Evolutionary conservation across 2,888 invertebrate species (phyloP).

Genomic region (Drosophila koepferae): DNA sequence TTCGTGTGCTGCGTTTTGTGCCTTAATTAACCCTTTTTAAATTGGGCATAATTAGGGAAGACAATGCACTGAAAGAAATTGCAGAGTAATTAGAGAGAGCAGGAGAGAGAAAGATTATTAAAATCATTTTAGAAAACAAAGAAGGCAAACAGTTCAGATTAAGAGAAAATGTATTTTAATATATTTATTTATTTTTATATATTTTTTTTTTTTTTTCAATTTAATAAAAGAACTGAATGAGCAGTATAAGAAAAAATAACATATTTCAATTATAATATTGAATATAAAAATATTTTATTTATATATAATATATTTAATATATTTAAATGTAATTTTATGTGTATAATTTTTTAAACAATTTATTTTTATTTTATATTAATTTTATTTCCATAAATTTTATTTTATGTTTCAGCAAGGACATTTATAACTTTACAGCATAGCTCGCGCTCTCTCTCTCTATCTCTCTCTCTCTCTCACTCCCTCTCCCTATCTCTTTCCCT

Average conservation of each 20-base stretch:
- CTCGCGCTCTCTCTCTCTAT: not conserved
- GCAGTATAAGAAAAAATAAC: too few species aligned
- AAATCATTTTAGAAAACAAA: not conserved
- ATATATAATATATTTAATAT: too few species aligned
- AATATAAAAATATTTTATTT: too few species aligned
- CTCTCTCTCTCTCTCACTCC: too few species aligned
- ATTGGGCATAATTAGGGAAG: constrained; percentile 81
- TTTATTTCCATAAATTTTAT: too few species aligned
- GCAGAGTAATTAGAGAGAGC: not conserved
- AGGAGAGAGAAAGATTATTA: not conserved
- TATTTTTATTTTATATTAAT: too few species aligned
- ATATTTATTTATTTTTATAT: not conserved
- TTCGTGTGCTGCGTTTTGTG: constrained; percentile 75
- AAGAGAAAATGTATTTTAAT: not conserved
- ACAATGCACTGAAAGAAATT: constrained; percentile 56
- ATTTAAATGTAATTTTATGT: too few species aligned
- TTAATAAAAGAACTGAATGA: too few species aligned
- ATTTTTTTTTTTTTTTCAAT: too few species aligned
- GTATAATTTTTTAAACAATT: too few species aligned
- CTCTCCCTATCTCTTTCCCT: not conserved
- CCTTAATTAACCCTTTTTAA: constrained; percentile 84
- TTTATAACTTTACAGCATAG: not conserved
- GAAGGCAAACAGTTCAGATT: not conserved
- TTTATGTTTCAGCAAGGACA: not conserved
- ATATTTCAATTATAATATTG: too few species aligned